Conservation (phyloP, 2,797 vertebrate genomes). For the Liparis tanakae region DNA sequence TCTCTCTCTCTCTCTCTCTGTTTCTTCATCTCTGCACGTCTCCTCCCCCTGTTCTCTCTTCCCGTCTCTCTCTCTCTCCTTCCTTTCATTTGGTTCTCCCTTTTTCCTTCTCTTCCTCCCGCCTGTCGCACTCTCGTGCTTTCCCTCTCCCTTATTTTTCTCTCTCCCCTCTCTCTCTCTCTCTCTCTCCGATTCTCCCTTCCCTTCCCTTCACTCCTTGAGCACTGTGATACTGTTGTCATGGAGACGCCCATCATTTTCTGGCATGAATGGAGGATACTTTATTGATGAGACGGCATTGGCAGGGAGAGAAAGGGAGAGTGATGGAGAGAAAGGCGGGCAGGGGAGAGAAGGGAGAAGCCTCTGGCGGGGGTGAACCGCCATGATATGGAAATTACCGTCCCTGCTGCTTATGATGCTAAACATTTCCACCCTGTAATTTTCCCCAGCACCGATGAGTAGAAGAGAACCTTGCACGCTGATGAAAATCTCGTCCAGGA, state of each 20-base stretch:
- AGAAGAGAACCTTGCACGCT: constrained; percentile 37
- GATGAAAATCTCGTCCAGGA: constrained; percentile 39
- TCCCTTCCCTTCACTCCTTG: constrained; percentile 68
- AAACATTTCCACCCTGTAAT: constrained; percentile 70
- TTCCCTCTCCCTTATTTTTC: not conserved
- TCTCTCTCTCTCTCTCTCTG: constrained; percentile 10
- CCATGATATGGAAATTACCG: constrained; percentile 65
- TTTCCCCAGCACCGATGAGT: constrained; percentile 50
- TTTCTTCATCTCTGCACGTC: constrained; percentile 30
- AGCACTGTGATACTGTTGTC: constrained; percentile 85
- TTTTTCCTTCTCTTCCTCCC: constrained; percentile 29
- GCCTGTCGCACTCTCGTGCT: constrained; percentile 5
- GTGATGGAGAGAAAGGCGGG: constrained; percentile 61
- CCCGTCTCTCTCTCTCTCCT: constrained; percentile 23
- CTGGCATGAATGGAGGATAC: constrained; percentile 85
- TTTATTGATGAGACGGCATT: constrained; percentile 83
- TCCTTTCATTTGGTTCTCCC: constrained; percentile 24
- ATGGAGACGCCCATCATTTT: constrained; percentile 87
- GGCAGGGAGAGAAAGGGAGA: constrained; percentile 66
- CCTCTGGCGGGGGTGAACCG: constrained; percentile 54
- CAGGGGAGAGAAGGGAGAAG: constrained; percentile 42
- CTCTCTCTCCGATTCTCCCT: constrained; percentile 34
- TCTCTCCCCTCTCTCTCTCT: not conserved
- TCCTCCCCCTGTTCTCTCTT: constrained; percentile 12
- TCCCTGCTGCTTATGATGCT: constrained; percentile 54